These are phyloP conservation scores for Drosophila pallidifrons DNA, from an alignment of 1,140 invertebrate genomes.

Conservation along the genomic window DNA sequence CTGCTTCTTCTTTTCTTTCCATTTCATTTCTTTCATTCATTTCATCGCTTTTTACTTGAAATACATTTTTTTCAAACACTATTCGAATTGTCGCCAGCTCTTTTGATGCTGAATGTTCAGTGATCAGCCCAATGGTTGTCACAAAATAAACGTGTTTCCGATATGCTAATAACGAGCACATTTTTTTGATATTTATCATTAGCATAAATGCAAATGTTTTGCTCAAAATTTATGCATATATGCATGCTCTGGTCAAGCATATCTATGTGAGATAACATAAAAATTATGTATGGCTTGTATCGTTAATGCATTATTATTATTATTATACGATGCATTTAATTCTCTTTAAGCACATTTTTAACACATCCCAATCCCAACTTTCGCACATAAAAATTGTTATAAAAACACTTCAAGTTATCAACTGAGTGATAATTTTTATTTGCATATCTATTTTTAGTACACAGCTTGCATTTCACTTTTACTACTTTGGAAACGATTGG, in stretches of 20 bases:
- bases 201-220: conserved; percentile 14
- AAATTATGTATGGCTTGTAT: not conserved
- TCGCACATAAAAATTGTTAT: conserved; percentile 60
- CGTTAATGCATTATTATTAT: not conserved
- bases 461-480: conserved; percentile 62
- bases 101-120: conserved; percentile 15
- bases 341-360: conserved; percentile 25
- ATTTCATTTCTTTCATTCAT: conserved; percentile 8
- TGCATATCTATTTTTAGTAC: conserved; percentile 56
- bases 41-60: conserved; percentile 3
- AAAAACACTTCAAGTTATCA: conserved; percentile 42
- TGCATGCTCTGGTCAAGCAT: not conserved
- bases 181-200: not conserved
- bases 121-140: not conserved
- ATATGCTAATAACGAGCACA: conserved; percentile 19
- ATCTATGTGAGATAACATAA: not conserved
- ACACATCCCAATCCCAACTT: conserved; percentile 43
- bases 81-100: conserved; percentile 14
- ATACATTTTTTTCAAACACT: not conserved
- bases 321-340: conserved; percentile 12
- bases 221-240: not conserved
- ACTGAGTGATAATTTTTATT: conserved; percentile 47
- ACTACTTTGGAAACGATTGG: conserved; percentile 11
- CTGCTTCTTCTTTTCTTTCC: conserved; percentile 12
- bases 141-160: not conserved